A percentile compares a stretch with the other conserved stretches of the same genome.
phyloP scores from a whole-genome alignment of 1,140 invertebrate species.

The Ridgeia piscesae region DNA sequence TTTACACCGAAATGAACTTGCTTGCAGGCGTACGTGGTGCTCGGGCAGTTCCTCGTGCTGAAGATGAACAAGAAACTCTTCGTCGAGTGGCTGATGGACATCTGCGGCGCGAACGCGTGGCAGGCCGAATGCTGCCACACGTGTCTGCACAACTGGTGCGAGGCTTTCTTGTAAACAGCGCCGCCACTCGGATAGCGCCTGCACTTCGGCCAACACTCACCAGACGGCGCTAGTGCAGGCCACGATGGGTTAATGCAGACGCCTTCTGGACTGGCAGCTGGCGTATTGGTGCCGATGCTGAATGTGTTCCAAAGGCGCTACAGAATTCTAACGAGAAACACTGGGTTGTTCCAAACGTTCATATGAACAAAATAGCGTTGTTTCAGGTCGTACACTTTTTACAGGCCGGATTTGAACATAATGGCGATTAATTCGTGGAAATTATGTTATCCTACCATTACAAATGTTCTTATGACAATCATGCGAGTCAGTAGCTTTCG shows the following conservation, averaged over 20 bases:
- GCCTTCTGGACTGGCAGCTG: not conserved
- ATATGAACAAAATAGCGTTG: not conserved
- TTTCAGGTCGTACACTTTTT: not conserved
- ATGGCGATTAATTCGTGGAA: not conserved
- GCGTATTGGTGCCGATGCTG: not conserved
- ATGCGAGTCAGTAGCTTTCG: too few species aligned
- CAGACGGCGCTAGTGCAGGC: not conserved
- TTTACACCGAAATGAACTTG: not conserved
- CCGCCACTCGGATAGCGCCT: not conserved
- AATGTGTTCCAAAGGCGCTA: too few species aligned
- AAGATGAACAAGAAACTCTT: conserved; percentile 97
- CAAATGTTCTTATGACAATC: not conserved
- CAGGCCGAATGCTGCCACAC: conserved; percentile 91
- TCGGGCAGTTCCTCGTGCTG: conserved; percentile 95
- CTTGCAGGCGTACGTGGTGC: conserved; percentile 87
- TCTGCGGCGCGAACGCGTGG: conserved; percentile 83
- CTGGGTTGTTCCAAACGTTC: not conserved
- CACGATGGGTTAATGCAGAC: not conserved
- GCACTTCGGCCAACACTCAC: not conserved
- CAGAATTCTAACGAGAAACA: not conserved
- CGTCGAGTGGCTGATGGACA: conserved; percentile 95
- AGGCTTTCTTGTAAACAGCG: conserved; percentile 50
- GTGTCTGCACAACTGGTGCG: conserved; percentile 82
- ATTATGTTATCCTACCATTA: not conserved
- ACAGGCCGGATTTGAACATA: not conserved